A percentile compares a stretch with the other conserved stretches of the same genome.
Conservation (phyloP, 1,140 invertebrate genomes). For the Neelides sp. region DNA sequence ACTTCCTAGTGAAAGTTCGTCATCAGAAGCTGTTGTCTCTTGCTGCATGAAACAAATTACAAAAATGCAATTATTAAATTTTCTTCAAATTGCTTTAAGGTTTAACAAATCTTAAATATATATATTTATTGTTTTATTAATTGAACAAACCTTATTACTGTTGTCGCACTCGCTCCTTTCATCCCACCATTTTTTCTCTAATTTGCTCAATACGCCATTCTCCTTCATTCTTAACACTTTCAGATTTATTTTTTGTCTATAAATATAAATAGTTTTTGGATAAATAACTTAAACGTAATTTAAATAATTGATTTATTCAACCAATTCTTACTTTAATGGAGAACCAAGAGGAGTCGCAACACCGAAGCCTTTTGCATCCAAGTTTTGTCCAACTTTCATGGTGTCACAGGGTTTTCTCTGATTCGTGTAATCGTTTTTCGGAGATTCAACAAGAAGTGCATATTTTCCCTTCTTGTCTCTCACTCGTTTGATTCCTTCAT, state of each 20-base stretch:
- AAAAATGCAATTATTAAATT: constrained; percentile 8
- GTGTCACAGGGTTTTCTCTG: constrained; percentile 45
- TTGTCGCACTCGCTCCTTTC: constrained; percentile 38
- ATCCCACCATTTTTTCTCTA: constrained; percentile 48
- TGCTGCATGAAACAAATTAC: constrained; percentile 32
- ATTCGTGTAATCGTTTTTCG: constrained; percentile 53
- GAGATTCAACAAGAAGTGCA: constrained; percentile 52
- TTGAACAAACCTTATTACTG: constrained; percentile 22
- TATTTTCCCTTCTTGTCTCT: constrained; percentile 46
- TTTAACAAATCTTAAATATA: background rate
- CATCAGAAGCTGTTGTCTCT: constrained; percentile 39
- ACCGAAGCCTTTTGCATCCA: constrained; percentile 48
- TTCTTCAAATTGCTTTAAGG: too few relatives aligned
- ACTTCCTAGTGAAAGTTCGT: constrained; percentile 48
- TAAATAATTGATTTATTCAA: background rate
- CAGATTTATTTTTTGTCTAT: constrained; percentile 40
- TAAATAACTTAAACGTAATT: constrained; percentile 2
- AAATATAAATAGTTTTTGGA: constrained; percentile 23
- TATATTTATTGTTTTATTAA: background rate
- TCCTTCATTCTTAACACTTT: constrained; percentile 49
- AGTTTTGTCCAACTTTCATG: constrained; percentile 49
- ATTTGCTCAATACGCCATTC: constrained; percentile 43
- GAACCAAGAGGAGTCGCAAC: constrained; percentile 45
- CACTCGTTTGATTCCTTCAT: constrained; percentile 44
- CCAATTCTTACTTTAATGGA: constrained; percentile 38